Base-by-base conservation (phyloP, 2,888 invertebrate genomes). In the Zele albiditarsus region DNA sequence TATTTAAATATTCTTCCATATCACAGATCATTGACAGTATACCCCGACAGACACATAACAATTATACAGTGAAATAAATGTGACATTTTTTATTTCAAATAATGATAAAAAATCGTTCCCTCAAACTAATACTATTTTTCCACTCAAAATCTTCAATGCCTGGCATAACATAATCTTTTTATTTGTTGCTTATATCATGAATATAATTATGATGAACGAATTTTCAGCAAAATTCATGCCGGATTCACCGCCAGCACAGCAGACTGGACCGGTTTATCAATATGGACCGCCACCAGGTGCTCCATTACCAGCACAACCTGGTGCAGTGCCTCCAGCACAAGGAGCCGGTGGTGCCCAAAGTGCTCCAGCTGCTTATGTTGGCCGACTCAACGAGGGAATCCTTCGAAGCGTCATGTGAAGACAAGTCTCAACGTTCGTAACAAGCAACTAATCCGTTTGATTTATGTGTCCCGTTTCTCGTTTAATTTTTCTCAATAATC, bases 171-270 rank as follows among this genome's bases (percentile, higher is more conserved):
- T 49, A n/a, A 27, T 23, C 42, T n/a, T 38, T 58, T 58, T n/a
- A 27, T 66, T 23, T 10, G n/a, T 27, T 33, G 10, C 8, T 62
- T 23, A 33, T 46, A n/a, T 42, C 2, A 65, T 67, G 53, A 49
- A 16, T 28, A 8, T 57, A 25, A 23, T 53, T 67, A 28, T 20
- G 27, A 16, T 28, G 28, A 20, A 23, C 25, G 14, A 23, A 71
- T 74, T 84, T 85, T 3, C 85, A 89, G 89, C 85, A 65, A 89
- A 88, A 84, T 89, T 89, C 82, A 88, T 88, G 87, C 89, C 89
- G 71, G 89, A 88, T 70, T 80, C 87, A 58, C 65, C 85, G 60
- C 86, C 85, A 20, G 80, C 81, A 27, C 78, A 83, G 20, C 82
- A 77, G 74, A 80, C 78, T 23, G 84, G 83, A 38, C 84, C 86